Base-by-base conservation (phyloP, 2,888 invertebrate species). In the Apamea anceps region DNA sequence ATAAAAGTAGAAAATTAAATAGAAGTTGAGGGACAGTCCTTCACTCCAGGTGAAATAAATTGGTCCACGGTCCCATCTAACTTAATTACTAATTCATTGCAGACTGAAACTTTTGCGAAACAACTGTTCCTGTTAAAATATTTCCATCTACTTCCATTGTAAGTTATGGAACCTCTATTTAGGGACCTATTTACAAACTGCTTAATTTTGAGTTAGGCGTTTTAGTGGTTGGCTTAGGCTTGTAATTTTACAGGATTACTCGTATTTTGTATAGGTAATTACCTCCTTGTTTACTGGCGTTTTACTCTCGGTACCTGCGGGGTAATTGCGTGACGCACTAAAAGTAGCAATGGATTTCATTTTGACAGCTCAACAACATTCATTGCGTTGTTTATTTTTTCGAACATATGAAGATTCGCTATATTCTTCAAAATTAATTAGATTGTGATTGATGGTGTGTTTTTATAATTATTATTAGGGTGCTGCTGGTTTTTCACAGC, bases 61-160 rank as follows among this genome's bases (percentile, higher is more conserved):
- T 87, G 84, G 79, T 48, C 84, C 80, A 80, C 81, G 77, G 84
- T 88, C 86, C 88, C 89, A 88, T 86, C 88, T 89, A 88, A 89
- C 88, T 90, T 91, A 91, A 93, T 95, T 92, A 94, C 91, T 95
- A 92, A 95, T 95, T 95, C 93, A 93, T 92, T 91, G 90, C 91
- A 86, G 90, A 92, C 91, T 90, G 84, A 91, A 94, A 95, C 91
- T 94, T 94, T 92, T 88, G 88, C 85, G 87, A 91, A 92, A 92
- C 92, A 92, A 92, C 91, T 92, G 92, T 90, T 90, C 90, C 85
- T 82, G 88, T 87, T 86, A 85, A 89, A 91, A 90, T 89, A 89
- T 88, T 85, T 83, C 86, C 77, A 88, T 84, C 84, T 80, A 83
- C 82, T 80, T 79, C 73, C 82, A 76, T 85, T 80, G 79, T 81